phyloP scores from a whole-genome alignment of 1,140 invertebrate species.

The Anagrus nilaparvatae region DNA sequence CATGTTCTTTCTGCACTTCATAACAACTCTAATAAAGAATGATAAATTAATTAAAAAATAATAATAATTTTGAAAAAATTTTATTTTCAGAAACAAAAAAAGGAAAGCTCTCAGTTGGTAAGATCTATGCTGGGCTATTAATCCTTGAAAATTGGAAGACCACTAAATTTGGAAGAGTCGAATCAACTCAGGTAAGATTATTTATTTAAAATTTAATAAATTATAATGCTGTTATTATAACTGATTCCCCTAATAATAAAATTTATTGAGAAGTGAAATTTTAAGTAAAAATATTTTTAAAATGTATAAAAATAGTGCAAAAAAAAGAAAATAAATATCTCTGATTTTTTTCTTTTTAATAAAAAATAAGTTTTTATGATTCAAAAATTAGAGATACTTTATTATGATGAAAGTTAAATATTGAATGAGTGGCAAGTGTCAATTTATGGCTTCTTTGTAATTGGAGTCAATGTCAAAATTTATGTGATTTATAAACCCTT shows the following conservation, averaged over 20 bases:
- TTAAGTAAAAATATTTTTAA: no score
- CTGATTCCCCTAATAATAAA: no score
- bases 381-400: conserved; percentile 10
- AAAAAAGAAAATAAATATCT: no score
- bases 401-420: conserved; percentile 16
- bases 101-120: conserved; percentile 91
- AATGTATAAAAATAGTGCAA: no score
- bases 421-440: conserved; percentile 27
- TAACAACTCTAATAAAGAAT: no score
- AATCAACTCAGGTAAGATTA: conserved; percentile 69
- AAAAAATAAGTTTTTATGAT: conserved; percentile 3
- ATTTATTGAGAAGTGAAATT: no score
- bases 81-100: conserved; percentile 62
- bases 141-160: conserved; percentile 96
- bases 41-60: no score
- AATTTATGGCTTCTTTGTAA: conserved; percentile 29
- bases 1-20: no score
- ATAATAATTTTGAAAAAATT: conserved; percentile 1
- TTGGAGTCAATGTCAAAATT: conserved; percentile 21
- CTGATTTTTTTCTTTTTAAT: no score
- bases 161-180: conserved; percentile 77
- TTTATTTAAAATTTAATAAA: conserved; percentile 1
- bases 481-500: no score
- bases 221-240: no score
- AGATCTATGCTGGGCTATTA: conserved; percentile 94